Evolutionary conservation across 2,888 invertebrate genomes (phyloP).

Genomic region (Amblyteles armatorius): DNA sequence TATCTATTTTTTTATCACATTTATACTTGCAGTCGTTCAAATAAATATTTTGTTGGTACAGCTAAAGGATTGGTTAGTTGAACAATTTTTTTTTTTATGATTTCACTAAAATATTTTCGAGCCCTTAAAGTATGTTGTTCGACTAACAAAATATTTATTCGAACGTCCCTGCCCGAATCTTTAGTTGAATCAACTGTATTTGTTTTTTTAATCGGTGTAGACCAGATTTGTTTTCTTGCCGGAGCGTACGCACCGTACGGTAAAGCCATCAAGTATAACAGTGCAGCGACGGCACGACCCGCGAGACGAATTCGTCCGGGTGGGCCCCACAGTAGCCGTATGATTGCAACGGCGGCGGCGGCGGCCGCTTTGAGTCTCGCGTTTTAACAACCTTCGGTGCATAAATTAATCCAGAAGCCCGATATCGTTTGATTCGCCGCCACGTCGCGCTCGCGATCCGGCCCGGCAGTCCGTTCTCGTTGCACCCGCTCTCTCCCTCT

Average conservation of each 20-base stretch:
- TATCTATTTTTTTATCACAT: background rate
- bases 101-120: too few species aligned
- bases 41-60: too few species aligned
- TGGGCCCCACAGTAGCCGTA: conserved; percentile 79
- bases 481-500: conserved; percentile 67
- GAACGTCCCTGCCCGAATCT: too few species aligned
- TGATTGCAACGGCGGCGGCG: conserved; percentile 80
- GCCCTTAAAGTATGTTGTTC: too few species aligned
- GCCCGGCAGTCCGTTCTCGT: conserved; percentile 48
- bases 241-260: background rate
- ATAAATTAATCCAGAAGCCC: conserved; percentile 84
- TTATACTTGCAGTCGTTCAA: background rate
- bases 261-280: conserved; percentile 56
- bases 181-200: too few species aligned
- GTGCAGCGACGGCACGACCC: conserved; percentile 66
- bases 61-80: too few species aligned
- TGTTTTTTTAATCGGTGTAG: too few species aligned
- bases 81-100: too few species aligned
- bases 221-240: background rate
- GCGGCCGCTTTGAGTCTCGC: conserved; percentile 83
- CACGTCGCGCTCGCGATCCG: conserved; percentile 61
- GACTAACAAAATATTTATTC: too few species aligned
- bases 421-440: conserved; percentile 84
- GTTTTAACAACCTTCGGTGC: conserved; percentile 83
- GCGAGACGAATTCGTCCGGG: conserved; percentile 80